phyloP scores from a whole-genome alignment of 2,797 vertebrate genomes.

The Enteromius paludinosus region DNA sequence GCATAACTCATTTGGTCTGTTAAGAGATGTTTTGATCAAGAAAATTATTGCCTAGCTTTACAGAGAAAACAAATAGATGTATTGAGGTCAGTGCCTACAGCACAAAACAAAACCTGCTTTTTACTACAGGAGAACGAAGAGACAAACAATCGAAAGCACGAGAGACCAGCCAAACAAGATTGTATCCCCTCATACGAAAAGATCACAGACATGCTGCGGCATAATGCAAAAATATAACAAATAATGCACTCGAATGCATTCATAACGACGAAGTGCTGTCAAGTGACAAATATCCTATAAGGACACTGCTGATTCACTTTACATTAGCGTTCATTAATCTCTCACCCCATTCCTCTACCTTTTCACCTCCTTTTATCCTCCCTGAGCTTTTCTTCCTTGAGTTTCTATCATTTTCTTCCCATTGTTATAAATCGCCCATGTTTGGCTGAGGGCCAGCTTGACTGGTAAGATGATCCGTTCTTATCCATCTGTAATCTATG shows the following conservation, averaged over 20 bases:
- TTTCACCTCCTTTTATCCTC: slow-evolving; percentile 25
- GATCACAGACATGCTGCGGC: background rate
- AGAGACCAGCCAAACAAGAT: slow-evolving; percentile 42
- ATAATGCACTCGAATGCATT: slow-evolving; percentile 9
- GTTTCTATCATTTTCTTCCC: slow-evolving; percentile 56
- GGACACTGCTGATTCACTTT: slow-evolving; percentile 5
- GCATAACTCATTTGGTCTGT: slow-evolving; percentile 14
- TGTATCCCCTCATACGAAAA: slow-evolving; percentile 21
- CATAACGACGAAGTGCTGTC: slow-evolving; percentile 4
- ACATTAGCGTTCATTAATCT: slow-evolving; percentile 38
- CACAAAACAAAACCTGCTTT: slow-evolving; percentile 75
- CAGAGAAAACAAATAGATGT: slow-evolving; percentile 56
- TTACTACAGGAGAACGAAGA: slow-evolving; percentile 71
- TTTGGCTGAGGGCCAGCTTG: slow-evolving; percentile 65
- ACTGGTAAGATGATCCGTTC: slow-evolving; percentile 73
- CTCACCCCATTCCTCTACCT: background rate
- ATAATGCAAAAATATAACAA: slow-evolving; percentile 47
- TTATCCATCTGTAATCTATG: slow-evolving; percentile 67
- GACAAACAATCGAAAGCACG: slow-evolving; percentile 61
- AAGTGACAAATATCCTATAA: slow-evolving; percentile 17
- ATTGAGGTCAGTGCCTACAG: slow-evolving; percentile 79
- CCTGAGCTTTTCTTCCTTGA: slow-evolving; percentile 58
- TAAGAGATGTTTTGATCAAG: slow-evolving; percentile 28
- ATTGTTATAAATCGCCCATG: slow-evolving; percentile 64
- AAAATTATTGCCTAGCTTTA: slow-evolving; percentile 19